phyloP scores from a whole-genome alignment of 2,888 invertebrate genomes.

The Punctoribates punctum region DNA sequence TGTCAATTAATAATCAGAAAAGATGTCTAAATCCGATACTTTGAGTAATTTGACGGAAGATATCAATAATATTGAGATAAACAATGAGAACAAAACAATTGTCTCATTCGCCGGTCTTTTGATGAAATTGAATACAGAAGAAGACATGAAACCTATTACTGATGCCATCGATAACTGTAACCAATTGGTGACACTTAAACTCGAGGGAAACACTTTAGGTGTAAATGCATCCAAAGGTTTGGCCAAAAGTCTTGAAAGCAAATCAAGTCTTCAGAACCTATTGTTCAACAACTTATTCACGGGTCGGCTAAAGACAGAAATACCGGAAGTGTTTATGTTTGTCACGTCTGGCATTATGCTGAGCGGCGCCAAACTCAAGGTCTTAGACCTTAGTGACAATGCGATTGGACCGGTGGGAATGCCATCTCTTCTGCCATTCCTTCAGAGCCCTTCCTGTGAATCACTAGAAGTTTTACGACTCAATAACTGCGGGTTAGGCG shows the following conservation, averaged over 20 bases:
- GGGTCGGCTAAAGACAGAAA: conserved; percentile 88
- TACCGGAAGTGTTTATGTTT: conserved; percentile 79
- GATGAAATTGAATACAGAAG: conserved; percentile 70
- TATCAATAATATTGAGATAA: background rate
- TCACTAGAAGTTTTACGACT: conserved; percentile 70
- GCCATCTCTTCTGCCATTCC: conserved; percentile 73
- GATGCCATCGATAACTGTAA: conserved; percentile 69
- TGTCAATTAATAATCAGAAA: background rate
- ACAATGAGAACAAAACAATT: background rate
- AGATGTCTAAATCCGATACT: background rate
- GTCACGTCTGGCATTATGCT: conserved; percentile 65
- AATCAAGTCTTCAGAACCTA: conserved; percentile 71
- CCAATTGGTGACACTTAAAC: conserved; percentile 66
- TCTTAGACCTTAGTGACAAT: conserved; percentile 91
- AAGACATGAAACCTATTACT: conserved; percentile 71
- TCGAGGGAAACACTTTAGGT: conserved; percentile 91
- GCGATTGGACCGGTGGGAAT: conserved; percentile 95
- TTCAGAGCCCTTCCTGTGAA: conserved; percentile 77
- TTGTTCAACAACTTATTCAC: conserved; percentile 97
- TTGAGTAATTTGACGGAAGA: background rate
- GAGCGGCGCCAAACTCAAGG: conserved; percentile 73
- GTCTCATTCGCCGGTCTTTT: conserved; percentile 77
- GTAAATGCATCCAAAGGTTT: conserved; percentile 81
- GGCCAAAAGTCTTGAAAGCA: conserved; percentile 70
- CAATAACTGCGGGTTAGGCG: conserved; percentile 93